Percentiles rank a stretch among this genome's conserved stretches.
phyloP scores from a whole-genome alignment of 37 sponge, comb jelly and placozoan genomes.

The Theonella swinhoei region DNA sequence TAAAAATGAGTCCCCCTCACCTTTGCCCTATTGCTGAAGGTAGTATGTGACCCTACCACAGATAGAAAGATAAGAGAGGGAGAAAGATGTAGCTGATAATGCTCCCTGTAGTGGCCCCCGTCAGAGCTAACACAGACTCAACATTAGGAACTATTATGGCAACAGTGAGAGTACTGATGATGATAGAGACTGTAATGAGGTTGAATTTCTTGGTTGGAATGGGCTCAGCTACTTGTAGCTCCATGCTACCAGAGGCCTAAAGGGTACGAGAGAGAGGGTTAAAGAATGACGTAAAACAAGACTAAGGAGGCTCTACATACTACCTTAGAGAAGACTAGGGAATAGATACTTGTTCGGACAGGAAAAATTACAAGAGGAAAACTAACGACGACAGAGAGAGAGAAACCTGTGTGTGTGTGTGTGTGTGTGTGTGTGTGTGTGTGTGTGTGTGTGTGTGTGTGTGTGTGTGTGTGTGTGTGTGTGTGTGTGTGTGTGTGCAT shows the following conservation, averaged over 20 bases:
- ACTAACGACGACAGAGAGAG: conserved; percentile 65
- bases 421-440: no score
- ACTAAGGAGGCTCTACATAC: neutral
- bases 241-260: neutral
- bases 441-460: neutral
- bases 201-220: conserved; percentile 64
- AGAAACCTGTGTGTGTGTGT: conserved; percentile 53
- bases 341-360: conserved; percentile 68
- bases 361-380: conserved; percentile 82
- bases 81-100: conserved; percentile 75
- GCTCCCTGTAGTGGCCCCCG: conserved; percentile 78
- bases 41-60: conserved; percentile 32
- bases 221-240: conserved; percentile 18
- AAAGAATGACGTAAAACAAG: neutral
- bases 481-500: neutral
- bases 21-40: conserved; percentile 37
- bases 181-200: conserved; percentile 56
- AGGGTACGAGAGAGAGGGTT: neutral
- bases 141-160: conserved; percentile 81
- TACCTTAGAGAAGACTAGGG: conserved; percentile 53
- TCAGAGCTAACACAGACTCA: conserved; percentile 69
- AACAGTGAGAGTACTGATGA: conserved; percentile 48
- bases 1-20: neutral
- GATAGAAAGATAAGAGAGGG: conserved; percentile 75
- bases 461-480: neutral